Percentiles rank a stretch among this genome's conserved stretches.
These are phyloP conservation scores for Pseudomyrmex sp. DNA, from an alignment of 1,140 invertebrate genomes.

Conservation along the genomic window DNA sequence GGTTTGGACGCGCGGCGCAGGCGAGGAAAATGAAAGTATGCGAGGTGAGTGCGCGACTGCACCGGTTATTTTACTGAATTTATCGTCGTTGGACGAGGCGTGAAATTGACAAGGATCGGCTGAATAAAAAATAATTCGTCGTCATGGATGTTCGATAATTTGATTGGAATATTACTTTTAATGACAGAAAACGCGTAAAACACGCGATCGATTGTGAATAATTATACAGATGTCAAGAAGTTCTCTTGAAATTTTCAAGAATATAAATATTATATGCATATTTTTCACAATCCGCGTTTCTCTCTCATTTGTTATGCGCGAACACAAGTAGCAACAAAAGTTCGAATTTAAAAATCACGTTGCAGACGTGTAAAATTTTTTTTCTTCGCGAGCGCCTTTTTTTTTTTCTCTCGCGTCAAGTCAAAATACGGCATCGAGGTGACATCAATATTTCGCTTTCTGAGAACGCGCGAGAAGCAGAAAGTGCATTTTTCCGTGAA, in stretches of 20 bases:
- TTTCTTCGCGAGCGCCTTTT: neutral
- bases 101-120: conserved; percentile 16
- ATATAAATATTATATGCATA: too few species aligned
- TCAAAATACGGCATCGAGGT: neutral
- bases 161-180: neutral
- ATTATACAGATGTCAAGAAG: neutral
- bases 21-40: conserved; percentile 34
- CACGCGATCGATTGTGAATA: neutral
- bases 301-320: neutral
- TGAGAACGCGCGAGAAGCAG: conserved; percentile 27
- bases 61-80: conserved; percentile 34
- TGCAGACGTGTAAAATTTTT: neutral
- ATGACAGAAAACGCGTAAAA: neutral
- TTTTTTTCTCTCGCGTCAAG: neutral
- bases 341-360: neutral
- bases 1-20: neutral
- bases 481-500: conserved; percentile 36
- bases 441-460: conserved; percentile 33
- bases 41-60: neutral
- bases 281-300: too few species aligned
- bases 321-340: neutral
- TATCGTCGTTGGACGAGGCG: neutral
- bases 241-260: too few species aligned
- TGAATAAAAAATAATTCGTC: neutral
- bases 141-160: neutral